Evolutionary conservation across 2,797 vertebrate genomes (phyloP), one percentile per base, ranked within the genome.

Genomic region (Acanthiza pusilla): DNA sequence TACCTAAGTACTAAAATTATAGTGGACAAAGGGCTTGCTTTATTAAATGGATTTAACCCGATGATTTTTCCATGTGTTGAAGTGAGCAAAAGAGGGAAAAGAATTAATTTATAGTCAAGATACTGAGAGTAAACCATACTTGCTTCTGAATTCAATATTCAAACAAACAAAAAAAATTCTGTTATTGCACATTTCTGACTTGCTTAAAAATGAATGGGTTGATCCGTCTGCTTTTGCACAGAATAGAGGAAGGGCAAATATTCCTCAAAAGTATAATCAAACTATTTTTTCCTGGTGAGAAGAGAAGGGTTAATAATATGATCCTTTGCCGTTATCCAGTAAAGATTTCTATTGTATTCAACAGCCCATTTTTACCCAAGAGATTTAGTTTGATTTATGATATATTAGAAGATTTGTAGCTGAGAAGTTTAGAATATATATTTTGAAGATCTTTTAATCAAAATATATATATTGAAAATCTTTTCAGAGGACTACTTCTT

Each of bases 1-100:
- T 94, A 96, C 78, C 68, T 97, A 95, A 97, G 91, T 86, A 86
- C 88, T 95, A 96, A 97, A 98, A 96, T 96, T 85, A 73, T 97
- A 91, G 90, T 5, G 20, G 96, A 96, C 92, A 97, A 97, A 97
- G 57, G 65, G 26, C 81, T 97, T 95, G 9, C 85, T 96, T 86
- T 94, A 96, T 97, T 93, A 81, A 62, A 68, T 30, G 45, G 77
- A 85, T 94, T 97, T 92, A 82, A 80, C 76, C 96, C 89, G 92
- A 63, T 5, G 14, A 63, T 61, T 90, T 20, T 71, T 68, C 30
- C 53, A 94, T 89, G 38, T 68, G 73, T 45, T 65, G n/a, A 30
- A 90, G 32, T 7, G 77, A 62, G 72, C 42, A 71, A 86, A 91
- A 78, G 38, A 62, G 26, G 36, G 57, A 73, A 84, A 51, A 16